A percentile compares a stretch with the other conserved stretches of the same genome.
Conservation (phyloP, 2,113 vertebrate species). For the Solenodon paradoxus region DNA sequence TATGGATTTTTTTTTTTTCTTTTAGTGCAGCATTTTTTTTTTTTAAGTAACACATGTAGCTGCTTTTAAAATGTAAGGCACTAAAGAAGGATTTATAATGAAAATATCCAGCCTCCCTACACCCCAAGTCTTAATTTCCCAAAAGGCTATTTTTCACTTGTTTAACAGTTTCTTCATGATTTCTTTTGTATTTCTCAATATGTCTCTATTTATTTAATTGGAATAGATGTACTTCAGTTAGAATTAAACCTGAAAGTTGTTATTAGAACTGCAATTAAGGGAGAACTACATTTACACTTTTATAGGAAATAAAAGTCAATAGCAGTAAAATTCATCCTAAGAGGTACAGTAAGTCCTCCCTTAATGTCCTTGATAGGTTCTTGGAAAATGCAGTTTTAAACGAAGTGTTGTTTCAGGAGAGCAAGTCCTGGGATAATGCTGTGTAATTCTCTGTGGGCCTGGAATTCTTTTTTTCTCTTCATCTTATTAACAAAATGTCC, state of each 20-base stretch:
- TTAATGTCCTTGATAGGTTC: too few species aligned
- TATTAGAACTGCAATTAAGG: neutral
- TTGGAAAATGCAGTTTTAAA: neutral
- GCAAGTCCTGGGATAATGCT: neutral
- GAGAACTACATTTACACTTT: neutral
- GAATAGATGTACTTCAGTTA: neutral
- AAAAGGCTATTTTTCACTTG: neutral
- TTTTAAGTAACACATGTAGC: neutral
- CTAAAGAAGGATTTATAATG: neutral
- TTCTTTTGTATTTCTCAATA: conserved; percentile 23
- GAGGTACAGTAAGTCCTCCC: neutral
- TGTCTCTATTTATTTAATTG: neutral
- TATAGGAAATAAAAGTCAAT: neutral
- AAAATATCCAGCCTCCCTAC: neutral
- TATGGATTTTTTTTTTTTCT: neutral
- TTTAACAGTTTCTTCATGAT: neutral
- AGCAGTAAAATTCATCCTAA: neutral
- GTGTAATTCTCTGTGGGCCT: too few species aligned
- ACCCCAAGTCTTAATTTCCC: neutral
- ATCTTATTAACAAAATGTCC: too few species aligned
- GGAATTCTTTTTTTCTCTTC: too few species aligned
- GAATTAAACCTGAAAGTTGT: neutral
- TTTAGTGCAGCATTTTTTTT: neutral
- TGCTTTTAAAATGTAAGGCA: neutral
- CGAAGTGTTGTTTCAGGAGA: neutral